Conservation (phyloP, 2,113 vertebrate species). For the Eidolon helvum region DNA sequence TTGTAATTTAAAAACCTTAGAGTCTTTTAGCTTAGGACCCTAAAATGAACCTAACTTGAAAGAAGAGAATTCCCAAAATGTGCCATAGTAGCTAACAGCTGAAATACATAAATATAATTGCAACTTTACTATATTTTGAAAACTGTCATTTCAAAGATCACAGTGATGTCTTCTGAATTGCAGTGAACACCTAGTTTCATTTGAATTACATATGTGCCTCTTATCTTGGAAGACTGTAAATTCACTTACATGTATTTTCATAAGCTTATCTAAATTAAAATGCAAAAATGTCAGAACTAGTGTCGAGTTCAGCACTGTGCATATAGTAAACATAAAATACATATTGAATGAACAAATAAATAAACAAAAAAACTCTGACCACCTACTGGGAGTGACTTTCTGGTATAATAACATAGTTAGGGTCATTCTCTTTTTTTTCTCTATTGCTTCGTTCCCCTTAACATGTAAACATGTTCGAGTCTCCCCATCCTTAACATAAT, state of each 20-base stretch:
- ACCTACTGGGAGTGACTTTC: neutral
- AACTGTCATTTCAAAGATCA: slow-evolving; percentile 21
- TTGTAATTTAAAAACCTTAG: slow-evolving; percentile 52
- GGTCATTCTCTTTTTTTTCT: neutral
- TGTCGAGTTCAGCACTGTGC: neutral
- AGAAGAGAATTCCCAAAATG: slow-evolving; percentile 47
- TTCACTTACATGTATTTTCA: neutral
- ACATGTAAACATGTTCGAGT: neutral
- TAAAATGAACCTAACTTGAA: slow-evolving; percentile 56
- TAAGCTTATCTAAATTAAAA: slow-evolving; percentile 37
- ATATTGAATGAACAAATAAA: neutral
- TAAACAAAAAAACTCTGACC: neutral
- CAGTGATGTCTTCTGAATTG: neutral
- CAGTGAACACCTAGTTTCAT: neutral
- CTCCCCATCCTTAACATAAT: neutral
- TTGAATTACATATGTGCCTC: neutral
- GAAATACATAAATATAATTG: slow-evolving; percentile 28
- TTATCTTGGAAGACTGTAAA: slow-evolving; percentile 18
- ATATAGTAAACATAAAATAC: neutral
- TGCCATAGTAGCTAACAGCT: neutral
- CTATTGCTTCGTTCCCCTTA: neutral
- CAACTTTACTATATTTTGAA: slow-evolving; percentile 52
- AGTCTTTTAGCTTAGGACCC: slow-evolving; percentile 31
- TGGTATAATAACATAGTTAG: neutral
- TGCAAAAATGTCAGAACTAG: neutral